Percentiles rank a stretch among this genome's conserved stretches.
Conservation (phyloP, 2,888 invertebrate species). For the Didymodactylos carnosus region DNA sequence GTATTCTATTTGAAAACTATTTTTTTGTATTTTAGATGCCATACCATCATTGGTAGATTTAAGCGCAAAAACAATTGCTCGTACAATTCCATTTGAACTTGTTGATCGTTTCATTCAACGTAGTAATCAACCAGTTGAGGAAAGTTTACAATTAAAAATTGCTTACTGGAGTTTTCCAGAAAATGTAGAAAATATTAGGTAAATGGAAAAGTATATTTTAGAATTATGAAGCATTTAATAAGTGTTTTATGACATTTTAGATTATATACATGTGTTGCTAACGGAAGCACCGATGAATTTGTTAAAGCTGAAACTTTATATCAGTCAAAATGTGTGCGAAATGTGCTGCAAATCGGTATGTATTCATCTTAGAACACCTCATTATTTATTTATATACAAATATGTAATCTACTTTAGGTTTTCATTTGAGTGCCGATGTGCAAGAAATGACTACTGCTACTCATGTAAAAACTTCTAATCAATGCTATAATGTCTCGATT, state of each 20-base stretch:
- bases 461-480: no score
- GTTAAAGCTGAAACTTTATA: constrained; percentile 75
- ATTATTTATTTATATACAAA: no score
- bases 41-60: constrained; percentile 65
- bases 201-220: no score
- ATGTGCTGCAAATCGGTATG: constrained; percentile 43
- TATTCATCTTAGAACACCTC: no score
- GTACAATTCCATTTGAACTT: constrained; percentile 85
- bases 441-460: constrained; percentile 36
- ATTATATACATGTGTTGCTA: constrained; percentile 86
- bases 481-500: constrained; percentile 58
- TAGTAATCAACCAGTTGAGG: constrained; percentile 66
- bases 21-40: neutral
- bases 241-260: constrained; percentile 23
- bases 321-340: constrained; percentile 45
- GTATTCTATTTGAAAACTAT: no score
- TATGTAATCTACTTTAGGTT: no score
- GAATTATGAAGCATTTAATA: neutral
- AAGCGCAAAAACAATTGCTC: constrained; percentile 77
- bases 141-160: constrained; percentile 83
- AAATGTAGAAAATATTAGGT: constrained; percentile 87
- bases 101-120: constrained; percentile 51
- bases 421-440: constrained; percentile 82
- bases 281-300: constrained; percentile 90
- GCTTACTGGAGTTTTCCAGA: constrained; percentile 98